phyloP scores from a whole-genome alignment of 2,113 vertebrate genomes.

The Eonycteris spelaea region DNA sequence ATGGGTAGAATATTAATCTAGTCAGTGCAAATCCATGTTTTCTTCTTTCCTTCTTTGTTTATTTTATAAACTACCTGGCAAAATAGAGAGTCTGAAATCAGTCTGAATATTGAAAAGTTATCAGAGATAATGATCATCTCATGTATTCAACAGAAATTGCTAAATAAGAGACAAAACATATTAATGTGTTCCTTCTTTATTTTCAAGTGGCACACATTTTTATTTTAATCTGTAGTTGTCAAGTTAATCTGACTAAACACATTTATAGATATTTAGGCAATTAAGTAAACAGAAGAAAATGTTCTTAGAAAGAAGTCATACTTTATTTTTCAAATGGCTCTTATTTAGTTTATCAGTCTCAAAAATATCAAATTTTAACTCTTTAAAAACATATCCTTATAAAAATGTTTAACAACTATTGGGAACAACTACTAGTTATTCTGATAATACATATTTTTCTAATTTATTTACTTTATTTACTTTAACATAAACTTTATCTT shows the following conservation, averaged over 20 bases:
- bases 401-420: neutral
- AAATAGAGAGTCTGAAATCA: constrained; percentile 15
- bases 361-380: neutral
- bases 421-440: neutral
- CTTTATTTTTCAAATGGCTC: neutral
- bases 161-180: neutral
- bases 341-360: neutral
- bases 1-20: neutral
- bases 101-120: neutral
- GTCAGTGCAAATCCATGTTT: neutral
- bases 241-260: neutral
- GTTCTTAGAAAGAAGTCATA: neutral
- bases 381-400: neutral
- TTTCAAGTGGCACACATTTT: neutral
- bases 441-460: neutral
- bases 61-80: neutral
- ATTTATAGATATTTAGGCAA: neutral
- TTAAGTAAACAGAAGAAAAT: neutral
- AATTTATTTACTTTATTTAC: neutral
- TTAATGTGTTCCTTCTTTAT: neutral
- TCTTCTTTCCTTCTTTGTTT: neutral
- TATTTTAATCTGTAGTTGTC: neutral
- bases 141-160: neutral
- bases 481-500: neutral
- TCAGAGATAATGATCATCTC: neutral